Conservation (phyloP, 2,113 vertebrate species). For the Brachypodius melanocephalos region DNA sequence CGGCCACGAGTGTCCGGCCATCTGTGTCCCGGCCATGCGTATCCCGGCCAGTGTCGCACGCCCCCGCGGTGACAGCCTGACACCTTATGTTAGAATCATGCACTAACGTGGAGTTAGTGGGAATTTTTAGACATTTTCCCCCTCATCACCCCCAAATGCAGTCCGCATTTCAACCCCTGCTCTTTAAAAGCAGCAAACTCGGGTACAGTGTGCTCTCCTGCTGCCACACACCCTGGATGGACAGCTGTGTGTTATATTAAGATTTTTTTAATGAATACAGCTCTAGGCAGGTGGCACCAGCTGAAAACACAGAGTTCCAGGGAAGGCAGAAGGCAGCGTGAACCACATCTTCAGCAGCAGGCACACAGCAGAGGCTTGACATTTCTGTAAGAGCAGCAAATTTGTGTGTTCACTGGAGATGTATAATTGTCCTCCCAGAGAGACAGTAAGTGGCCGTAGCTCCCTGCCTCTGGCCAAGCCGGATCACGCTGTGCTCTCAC, state of each 20-base stretch:
- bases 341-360: not conserved
- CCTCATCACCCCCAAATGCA: not conserved
- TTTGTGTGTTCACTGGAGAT: not conserved
- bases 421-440: not conserved
- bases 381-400: conserved; percentile 24
- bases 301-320: not conserved
- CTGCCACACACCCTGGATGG: not conserved
- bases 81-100: not conserved
- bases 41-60: not conserved
- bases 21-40: not conserved
- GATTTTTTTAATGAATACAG: conserved; percentile 16
- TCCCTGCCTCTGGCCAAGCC: not conserved
- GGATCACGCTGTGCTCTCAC: accelerated
- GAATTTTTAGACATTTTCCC: not conserved
- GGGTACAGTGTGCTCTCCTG: not conserved
- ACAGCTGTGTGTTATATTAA: not conserved
- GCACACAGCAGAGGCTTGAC: not conserved
- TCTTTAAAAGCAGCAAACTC: not conserved
- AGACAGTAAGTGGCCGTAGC: not conserved
- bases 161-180: not conserved
- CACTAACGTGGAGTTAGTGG: not conserved
- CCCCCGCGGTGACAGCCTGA: not conserved
- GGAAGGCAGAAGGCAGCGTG: not conserved
- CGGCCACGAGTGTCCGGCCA: not conserved
- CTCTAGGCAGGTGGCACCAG: conserved; percentile 24